phyloP scores from a whole-genome alignment of 1,140 invertebrate species.

The Drosophila pandora region DNA sequence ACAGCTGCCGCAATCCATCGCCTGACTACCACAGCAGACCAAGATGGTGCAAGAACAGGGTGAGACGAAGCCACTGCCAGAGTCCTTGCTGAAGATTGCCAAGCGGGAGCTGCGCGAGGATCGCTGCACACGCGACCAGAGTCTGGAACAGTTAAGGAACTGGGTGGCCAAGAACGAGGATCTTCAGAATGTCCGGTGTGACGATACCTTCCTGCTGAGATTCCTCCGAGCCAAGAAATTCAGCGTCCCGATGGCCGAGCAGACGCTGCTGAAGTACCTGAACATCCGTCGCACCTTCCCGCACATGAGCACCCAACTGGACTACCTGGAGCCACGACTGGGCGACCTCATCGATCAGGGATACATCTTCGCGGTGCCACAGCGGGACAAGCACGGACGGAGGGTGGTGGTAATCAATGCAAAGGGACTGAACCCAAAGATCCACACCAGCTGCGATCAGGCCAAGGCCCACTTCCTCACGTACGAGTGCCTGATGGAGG shows the following conservation, averaged over 20 bases:
- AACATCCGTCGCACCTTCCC: slow-evolving; percentile 88
- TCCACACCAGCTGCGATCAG: slow-evolving; percentile 87
- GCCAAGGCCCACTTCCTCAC: slow-evolving; percentile 87
- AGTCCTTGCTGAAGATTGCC: slow-evolving; percentile 85
- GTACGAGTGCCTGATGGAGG: slow-evolving; percentile 90
- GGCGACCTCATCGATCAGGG: slow-evolving; percentile 87
- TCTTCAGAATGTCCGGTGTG: slow-evolving; percentile 88
- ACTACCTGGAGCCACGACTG: slow-evolving; percentile 87
- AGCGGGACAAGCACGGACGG: slow-evolving; percentile 88
- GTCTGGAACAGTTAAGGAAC: slow-evolving; percentile 86
- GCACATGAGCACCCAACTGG: slow-evolving; percentile 87
- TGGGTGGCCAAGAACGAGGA: slow-evolving; percentile 89
- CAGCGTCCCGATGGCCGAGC: slow-evolving; percentile 91
- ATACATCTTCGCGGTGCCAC: slow-evolving; percentile 89
- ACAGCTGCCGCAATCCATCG: slow-evolving; percentile 25
- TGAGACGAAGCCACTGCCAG: slow-evolving; percentile 60
- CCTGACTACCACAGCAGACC: slow-evolving; percentile 5
- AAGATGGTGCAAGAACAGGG: slow-evolving; percentile 47
- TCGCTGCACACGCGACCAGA: slow-evolving; percentile 85
- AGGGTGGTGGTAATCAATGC: slow-evolving; percentile 88
- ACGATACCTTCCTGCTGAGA: slow-evolving; percentile 89
- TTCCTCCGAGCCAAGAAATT: slow-evolving; percentile 92
- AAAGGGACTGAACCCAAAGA: slow-evolving; percentile 88
- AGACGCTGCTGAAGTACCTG: slow-evolving; percentile 91
- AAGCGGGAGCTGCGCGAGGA: slow-evolving; percentile 88